A percentile compares a stretch with the other conserved stretches of the same genome.
phyloP scores from a whole-genome alignment of 2,797 vertebrate species.

The Avahi laniger region DNA sequence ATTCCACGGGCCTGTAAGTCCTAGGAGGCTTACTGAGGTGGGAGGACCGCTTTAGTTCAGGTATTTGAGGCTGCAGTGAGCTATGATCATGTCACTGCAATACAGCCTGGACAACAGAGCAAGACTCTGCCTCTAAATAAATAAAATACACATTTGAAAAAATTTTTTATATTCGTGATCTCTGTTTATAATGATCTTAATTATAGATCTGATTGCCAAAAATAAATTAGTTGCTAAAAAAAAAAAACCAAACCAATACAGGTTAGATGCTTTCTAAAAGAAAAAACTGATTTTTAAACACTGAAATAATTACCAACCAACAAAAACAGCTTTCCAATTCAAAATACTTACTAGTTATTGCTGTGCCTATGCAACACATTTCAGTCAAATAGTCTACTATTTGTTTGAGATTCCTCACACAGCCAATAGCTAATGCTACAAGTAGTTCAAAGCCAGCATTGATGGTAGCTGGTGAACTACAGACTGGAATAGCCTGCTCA shows the following conservation, averaged over 20 bases:
- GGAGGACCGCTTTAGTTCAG: no score
- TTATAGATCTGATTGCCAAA: not conserved
- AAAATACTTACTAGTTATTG: slow-evolving; percentile 84
- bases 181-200: not conserved
- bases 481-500: slow-evolving; percentile 97
- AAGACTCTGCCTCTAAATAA: no score
- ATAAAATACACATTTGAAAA: not conserved
- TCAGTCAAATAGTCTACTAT: slow-evolving; percentile 97
- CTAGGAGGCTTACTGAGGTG: no score
- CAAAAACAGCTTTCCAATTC: not conserved
- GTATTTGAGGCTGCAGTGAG: no score
- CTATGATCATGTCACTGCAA: no score
- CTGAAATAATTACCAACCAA: not conserved
- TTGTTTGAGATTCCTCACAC: slow-evolving; percentile 96
- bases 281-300: not conserved
- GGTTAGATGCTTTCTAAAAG: not conserved
- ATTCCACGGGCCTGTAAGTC: no score
- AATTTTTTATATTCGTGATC: not conserved
- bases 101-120: no score
- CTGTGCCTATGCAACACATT: slow-evolving; percentile 97
- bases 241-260: not conserved
- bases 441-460: slow-evolving; percentile 96
- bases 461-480: slow-evolving; percentile 95
- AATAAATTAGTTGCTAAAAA: no score
- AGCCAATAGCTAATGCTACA: slow-evolving; percentile 95